phyloP scores from a whole-genome alignment of 2,797 vertebrate genomes.

The Toxotes lorentzi region DNA sequence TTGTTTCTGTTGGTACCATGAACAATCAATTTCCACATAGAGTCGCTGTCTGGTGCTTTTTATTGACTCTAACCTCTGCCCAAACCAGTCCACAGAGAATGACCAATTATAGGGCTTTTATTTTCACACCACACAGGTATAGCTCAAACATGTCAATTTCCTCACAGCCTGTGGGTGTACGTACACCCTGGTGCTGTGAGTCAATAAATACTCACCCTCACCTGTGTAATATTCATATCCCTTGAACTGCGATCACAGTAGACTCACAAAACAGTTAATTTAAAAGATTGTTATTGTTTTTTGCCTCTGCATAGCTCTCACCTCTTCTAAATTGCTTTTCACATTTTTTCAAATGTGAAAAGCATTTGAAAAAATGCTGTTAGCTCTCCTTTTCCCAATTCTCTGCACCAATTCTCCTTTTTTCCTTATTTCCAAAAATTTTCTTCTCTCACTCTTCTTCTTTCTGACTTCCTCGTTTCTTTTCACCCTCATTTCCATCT shows the following conservation, averaged over 20 bases:
- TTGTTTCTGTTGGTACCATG: not conserved
- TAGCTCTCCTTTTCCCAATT: not conserved
- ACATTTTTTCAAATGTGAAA: conserved; percentile 22
- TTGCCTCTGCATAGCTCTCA: conserved; percentile 10
- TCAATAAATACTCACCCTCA: conserved; percentile 55
- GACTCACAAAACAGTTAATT: conserved; percentile 26
- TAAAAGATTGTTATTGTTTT: conserved; percentile 35
- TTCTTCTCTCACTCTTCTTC: conserved; percentile 5
- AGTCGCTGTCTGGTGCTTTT: conserved; percentile 19
- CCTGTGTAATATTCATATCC: conserved; percentile 54
- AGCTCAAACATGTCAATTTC: conserved; percentile 37
- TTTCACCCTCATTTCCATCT: conserved; percentile 37
- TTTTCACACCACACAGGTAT: conserved; percentile 46
- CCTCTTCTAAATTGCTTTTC: conserved; percentile 51
- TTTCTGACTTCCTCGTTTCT: not conserved
- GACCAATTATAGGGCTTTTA: conserved; percentile 55
- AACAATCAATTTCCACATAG: conserved; percentile 34
- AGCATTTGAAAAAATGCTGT: no score
- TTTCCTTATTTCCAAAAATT: not conserved
- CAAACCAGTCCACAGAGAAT: conserved; percentile 33
- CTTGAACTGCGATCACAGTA: conserved; percentile 45
- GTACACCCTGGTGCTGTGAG: conserved; percentile 17
- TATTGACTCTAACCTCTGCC: conserved; percentile 49
- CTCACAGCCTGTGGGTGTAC: conserved; percentile 33
- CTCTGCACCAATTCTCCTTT: conserved; percentile 9